Conservation (phyloP, 1,140 invertebrate species). For the Diorhabda sublineata region DNA sequence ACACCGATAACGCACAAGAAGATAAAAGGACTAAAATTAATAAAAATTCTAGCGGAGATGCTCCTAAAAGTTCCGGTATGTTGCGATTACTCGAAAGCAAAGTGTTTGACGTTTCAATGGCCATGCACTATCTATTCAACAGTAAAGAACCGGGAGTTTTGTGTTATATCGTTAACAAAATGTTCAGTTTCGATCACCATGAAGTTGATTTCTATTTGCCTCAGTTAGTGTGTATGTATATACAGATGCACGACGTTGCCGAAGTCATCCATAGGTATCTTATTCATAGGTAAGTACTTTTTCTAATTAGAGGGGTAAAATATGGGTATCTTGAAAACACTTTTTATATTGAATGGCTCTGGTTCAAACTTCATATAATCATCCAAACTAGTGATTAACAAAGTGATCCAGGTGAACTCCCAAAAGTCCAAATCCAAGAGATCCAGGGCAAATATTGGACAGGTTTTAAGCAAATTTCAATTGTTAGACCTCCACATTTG, state of each 20-base stretch:
- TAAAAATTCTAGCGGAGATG: constrained; percentile 11
- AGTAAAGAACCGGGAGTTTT: constrained; percentile 98
- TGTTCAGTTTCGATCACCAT: constrained; percentile 88
- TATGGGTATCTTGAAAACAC: no score
- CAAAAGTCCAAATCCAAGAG: no score
- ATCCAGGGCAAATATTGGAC: no score
- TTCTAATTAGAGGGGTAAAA: no score
- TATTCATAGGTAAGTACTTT: constrained; percentile 68
- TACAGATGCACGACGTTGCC: constrained; percentile 94
- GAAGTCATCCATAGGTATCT: constrained; percentile 93
- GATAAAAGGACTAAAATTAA: constrained; percentile 21
- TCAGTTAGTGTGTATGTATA: constrained; percentile 96
- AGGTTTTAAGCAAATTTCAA: no score
- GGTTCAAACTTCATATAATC: no score
- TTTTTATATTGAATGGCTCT: no score
- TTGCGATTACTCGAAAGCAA: constrained; percentile 93
- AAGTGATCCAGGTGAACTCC: no score
- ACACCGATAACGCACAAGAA: constrained; percentile 10
- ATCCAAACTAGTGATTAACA: no score
- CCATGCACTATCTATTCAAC: constrained; percentile 95
- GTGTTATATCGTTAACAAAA: constrained; percentile 92
- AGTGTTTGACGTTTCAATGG: constrained; percentile 96
- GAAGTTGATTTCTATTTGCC: constrained; percentile 98
- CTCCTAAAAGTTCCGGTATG: constrained; percentile 50
- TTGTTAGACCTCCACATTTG: no score